Conservation (phyloP, 53 echinoderm and acorn worm genomes). For the Henricia sp. region DNA sequence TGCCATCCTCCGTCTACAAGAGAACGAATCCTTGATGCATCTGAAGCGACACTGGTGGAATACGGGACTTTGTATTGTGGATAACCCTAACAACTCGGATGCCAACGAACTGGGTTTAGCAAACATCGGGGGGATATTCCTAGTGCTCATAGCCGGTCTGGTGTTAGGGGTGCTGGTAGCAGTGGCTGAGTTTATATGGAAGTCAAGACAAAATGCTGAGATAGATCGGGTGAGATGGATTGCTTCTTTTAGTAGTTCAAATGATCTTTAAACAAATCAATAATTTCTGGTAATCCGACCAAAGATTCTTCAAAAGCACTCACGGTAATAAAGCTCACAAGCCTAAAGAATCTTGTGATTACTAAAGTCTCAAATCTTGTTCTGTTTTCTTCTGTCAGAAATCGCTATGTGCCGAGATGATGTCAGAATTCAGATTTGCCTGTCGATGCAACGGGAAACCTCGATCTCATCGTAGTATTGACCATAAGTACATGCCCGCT, state of each 20-base stretch:
- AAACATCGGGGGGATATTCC: conserved; percentile 97
- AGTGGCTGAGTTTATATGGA: conserved; percentile 95
- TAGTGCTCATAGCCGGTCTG: conserved; percentile 90
- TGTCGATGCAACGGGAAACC: conserved; percentile 87
- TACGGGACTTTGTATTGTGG: conserved; percentile 66
- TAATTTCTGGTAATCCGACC: no score
- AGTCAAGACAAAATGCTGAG: conserved; percentile 96
- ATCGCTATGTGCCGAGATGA: conserved; percentile 96
- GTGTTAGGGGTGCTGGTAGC: conserved; percentile 83
- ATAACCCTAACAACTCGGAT: conserved; percentile 75
- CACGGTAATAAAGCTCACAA: no score
- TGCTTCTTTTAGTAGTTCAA: not conserved
- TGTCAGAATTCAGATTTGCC: conserved; percentile 88
- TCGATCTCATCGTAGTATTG: conserved; percentile 53
- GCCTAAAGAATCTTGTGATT: no score
- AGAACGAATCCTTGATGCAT: conserved; percentile 74
- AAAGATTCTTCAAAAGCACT: no score
- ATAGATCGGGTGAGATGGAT: conserved; percentile 86
- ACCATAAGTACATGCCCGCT: conserved; percentile 86
- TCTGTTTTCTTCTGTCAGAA: conserved; percentile 58
- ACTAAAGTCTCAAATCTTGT: not conserved
- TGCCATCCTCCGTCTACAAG: conserved; percentile 89
- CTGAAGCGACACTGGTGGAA: conserved; percentile 92
- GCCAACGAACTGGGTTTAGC: conserved; percentile 90
- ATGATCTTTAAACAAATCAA: no score